Conservation (phyloP, 2,888 invertebrate species). For the Drosophila limbata region DNA sequence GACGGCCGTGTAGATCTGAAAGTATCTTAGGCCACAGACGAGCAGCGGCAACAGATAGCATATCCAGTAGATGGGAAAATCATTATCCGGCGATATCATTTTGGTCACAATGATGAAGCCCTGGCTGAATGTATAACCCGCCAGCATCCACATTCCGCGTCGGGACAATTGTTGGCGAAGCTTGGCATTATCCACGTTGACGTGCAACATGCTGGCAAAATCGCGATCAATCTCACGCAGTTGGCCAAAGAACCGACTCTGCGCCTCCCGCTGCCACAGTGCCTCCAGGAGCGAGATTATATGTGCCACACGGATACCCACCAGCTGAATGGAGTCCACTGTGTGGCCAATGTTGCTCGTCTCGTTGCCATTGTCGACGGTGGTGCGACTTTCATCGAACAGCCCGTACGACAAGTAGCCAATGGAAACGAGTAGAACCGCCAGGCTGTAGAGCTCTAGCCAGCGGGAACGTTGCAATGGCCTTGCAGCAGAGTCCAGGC, state of each 20-base stretch:
- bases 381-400: slow-evolving; percentile 45
- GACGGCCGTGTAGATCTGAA: slow-evolving; percentile 79
- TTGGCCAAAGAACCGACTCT: slow-evolving; percentile 61
- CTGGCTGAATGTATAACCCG: slow-evolving; percentile 67
- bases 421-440: slow-evolving; percentile 49
- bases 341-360: slow-evolving; percentile 68
- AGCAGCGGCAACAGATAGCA: slow-evolving; percentile 76
- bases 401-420: slow-evolving; percentile 63
- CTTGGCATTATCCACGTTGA: slow-evolving; percentile 62
- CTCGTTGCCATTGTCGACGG: slow-evolving; percentile 10
- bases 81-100: slow-evolving; percentile 30
- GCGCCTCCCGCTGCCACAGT: slow-evolving; percentile 61
- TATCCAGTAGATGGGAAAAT: slow-evolving; percentile 73
- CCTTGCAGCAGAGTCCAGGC: slow-evolving; percentile 52
- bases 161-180: slow-evolving; percentile 50
- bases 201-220: slow-evolving; percentile 73
- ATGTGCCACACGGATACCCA: slow-evolving; percentile 81
- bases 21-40: slow-evolving; percentile 79
- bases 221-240: slow-evolving; percentile 79
- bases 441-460: slow-evolving; percentile 68
- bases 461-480: slow-evolving; percentile 51
- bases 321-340: slow-evolving; percentile 81
- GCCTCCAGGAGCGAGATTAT: slow-evolving; percentile 76
- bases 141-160: slow-evolving; percentile 57
- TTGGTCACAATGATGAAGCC: slow-evolving; percentile 65